Conservation (phyloP, 2,888 invertebrate genomes). For the Trachelus troglodyta region DNA sequence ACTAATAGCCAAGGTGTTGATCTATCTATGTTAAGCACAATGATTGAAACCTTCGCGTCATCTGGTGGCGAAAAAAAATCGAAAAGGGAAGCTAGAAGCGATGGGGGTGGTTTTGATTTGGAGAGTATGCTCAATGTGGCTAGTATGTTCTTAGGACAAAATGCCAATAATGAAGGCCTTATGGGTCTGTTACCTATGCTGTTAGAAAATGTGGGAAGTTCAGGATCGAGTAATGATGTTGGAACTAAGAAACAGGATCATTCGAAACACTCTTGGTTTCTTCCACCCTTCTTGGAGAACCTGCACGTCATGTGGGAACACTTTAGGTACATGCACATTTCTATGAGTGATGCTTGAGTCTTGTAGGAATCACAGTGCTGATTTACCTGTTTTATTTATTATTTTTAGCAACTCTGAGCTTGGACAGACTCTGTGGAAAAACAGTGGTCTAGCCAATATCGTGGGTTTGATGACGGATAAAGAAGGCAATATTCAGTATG, state of each 20-base stretch:
- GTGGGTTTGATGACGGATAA: constrained; percentile 77
- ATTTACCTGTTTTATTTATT: not conserved
- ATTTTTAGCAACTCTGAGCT: constrained; percentile 76
- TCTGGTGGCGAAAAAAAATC: constrained; percentile 19
- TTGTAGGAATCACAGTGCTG: not conserved
- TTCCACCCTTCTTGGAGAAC: constrained; percentile 78
- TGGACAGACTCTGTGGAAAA: constrained; percentile 79
- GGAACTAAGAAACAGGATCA: constrained; percentile 72
- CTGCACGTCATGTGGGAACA: constrained; percentile 82
- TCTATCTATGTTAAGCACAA: constrained; percentile 44
- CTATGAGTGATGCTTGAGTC: not conserved
- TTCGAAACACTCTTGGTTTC: constrained; percentile 76
- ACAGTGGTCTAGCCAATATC: constrained; percentile 77
- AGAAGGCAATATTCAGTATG: constrained; percentile 78
- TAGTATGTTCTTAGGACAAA: constrained; percentile 58
- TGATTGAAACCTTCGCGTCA: constrained; percentile 41
- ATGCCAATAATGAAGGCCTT: constrained; percentile 67
- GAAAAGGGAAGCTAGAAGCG: constrained; percentile 21
- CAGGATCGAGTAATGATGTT: constrained; percentile 73
- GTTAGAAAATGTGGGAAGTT: constrained; percentile 74
- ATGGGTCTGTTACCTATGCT: constrained; percentile 76
- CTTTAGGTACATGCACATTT: constrained; percentile 65
- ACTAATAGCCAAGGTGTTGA: constrained; percentile 42
- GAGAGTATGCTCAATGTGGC: constrained; percentile 54
- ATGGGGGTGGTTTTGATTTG: constrained; percentile 45